Evolutionary conservation across 2,113 vertebrate genomes (phyloP), one percentile per base, ranked within the genome.

Genomic region (Ondatra zibethicus): DNA sequence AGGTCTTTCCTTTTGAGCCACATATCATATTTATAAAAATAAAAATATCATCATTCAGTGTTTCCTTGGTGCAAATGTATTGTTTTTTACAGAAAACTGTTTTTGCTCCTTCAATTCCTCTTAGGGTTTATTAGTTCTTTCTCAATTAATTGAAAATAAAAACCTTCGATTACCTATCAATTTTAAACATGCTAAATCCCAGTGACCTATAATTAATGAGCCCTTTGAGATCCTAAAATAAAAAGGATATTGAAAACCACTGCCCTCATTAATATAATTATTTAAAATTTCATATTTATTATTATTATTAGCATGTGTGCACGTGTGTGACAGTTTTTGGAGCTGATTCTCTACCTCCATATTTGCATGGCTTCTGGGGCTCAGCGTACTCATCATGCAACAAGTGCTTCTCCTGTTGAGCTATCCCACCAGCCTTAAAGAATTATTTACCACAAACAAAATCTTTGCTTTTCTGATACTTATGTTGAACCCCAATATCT

Each of bases 121-220:
- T n/a, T 23, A 82, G 23, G 5, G 23, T 45, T 89, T 42, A 55
- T 82, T 76, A 31, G 5, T 42, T 11, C 17, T 93, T 94, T 93
- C 65, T 12, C 61, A 86, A 65, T 89, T 89, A 81, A 88, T 80
- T 88, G 65, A 77, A 45, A 80, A 61, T 31, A 7, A 73, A 63
- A 27, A 33, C 23, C 39, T 73, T 8, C 55, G 88, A 92, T 85
- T 36, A 80, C 91, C 9, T 66, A 91, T 93, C 81, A 77, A 70
- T 91, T 92, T 96, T 50, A 81, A 77, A 66, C 72, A 58, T 1
- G 77, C 3, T 58, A 89, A 92, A 95, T 93, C 14, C 36, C 58
- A 77, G 58, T 68, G 75, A 84, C 58, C 14, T 55, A 50, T 27
- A 80, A 70, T 75, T 31, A 39, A 63, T 50, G 93, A 86, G 14